Evolutionary conservation across 2,797 vertebrate species (phyloP), one percentile per base, ranked within the genome.

Genomic region (Taenioides sp.): DNA sequence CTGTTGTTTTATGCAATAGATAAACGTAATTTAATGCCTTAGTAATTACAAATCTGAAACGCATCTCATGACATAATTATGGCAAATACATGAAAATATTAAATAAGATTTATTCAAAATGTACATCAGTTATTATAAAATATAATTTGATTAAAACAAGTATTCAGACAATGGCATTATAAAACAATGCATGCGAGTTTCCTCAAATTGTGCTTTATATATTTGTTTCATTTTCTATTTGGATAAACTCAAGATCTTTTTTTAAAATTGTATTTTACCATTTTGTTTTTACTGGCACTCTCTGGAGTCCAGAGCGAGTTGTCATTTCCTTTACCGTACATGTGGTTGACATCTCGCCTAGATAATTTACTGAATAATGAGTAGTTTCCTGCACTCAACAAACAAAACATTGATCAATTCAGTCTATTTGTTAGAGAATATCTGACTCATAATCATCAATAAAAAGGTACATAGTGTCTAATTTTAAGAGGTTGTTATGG

Each of bases 281-380:
- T 86, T 80, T 84, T 2, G 28, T 0, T 70, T 49, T 27, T 3
- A 72, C 28, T 58, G 4, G 17, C 22, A 69, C 28, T 86, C 88
- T 90, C 52, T 88, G 86, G 70, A 2, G 7, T 16, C 20, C 12
- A n/a, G 14, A 7, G 7, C n/a, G 23, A 23, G 0, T 3, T 3
- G 43, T 1, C 0, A 2, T 55, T 3, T 11, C 1, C 11, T 40
- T 76, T 86, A 86, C 85, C 83, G 0, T 84, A 91, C 88, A 73
- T 65, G 14, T 2, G 1, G 22, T 28, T 50, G 27, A 10, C 0
- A 11, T 7, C 1, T 1, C 2, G 5, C 9, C 61, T 14, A 43
- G 3, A 37, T 43, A 14, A 23, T 63, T 23, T 22, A 34, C 20
- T n/a, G 11, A 25, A 28, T 28, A 16, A 27, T 59, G 12, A 25